Conservation (phyloP, 2,888 invertebrate genomes). For the Eustalomyia histrio region DNA sequence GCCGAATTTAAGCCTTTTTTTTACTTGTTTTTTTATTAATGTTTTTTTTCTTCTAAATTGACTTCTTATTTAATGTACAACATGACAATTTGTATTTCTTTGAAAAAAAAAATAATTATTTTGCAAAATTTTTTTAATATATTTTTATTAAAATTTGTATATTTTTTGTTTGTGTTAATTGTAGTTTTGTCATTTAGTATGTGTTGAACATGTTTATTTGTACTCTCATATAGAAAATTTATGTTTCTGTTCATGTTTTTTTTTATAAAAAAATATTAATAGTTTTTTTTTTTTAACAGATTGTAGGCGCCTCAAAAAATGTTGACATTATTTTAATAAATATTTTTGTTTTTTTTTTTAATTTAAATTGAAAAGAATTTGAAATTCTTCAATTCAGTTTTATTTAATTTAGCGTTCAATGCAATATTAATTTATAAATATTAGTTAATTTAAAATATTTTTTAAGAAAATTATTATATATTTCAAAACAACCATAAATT, state of each 20-base stretch:
- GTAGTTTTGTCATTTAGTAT: conserved; percentile 7
- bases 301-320: background rate
- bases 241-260: background rate
- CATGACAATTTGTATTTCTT: background rate
- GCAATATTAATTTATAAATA: too few relatives aligned
- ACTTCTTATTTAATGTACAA: background rate
- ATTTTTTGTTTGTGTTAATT: background rate
- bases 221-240: background rate
- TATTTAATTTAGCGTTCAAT: too few relatives aligned
- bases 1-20: too few relatives aligned
- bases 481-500: too few relatives aligned
- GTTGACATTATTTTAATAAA: background rate
- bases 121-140: conserved; percentile 3
- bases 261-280: background rate
- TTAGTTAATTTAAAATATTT: too few relatives aligned
- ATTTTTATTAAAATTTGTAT: background rate
- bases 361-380: background rate
- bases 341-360: background rate
- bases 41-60: too few relatives aligned
- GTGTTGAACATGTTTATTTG: background rate
- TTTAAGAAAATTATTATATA: too few relatives aligned
- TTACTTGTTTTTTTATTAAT: too few relatives aligned
- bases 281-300: background rate
- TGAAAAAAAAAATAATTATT: background rate
- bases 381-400: background rate